Conservation (phyloP, 30 jellyfish, hydroid and myxozoan species). For the Clytia hemisphaerica region DNA sequence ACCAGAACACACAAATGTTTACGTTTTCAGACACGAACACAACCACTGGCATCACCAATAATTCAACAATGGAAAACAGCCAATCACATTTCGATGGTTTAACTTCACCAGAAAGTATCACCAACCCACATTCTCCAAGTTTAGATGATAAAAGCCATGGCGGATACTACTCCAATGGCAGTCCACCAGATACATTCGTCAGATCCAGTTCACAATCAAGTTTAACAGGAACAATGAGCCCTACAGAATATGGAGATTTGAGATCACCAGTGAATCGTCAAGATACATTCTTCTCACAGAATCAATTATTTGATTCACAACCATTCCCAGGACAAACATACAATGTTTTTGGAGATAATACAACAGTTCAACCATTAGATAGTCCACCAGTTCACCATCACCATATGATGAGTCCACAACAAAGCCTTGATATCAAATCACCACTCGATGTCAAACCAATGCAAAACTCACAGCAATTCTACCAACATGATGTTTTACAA, state of each 20-base stretch:
- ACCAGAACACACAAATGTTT: no score
- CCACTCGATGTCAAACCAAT: neutral
- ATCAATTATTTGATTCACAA: slow-evolving; percentile 28
- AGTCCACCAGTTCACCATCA: no score
- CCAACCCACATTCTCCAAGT: slow-evolving; percentile 15
- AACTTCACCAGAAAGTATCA: slow-evolving; percentile 4
- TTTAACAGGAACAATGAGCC: slow-evolving; percentile 15
- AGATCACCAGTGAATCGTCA: slow-evolving; percentile 30
- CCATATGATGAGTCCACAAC: neutral
- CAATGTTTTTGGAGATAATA: neutral
- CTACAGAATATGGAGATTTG: slow-evolving; percentile 25
- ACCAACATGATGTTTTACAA: slow-evolving; percentile 11
- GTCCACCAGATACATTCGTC: slow-evolving; percentile 3
- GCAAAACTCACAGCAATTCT: slow-evolving; percentile 14
- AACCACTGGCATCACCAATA: no score
- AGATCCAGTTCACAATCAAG: slow-evolving; percentile 30
- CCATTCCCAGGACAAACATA: slow-evolving; percentile 31
- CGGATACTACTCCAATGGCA: slow-evolving; percentile 12
- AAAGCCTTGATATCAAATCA: slow-evolving; percentile 21
- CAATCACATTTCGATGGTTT: slow-evolving; percentile 17
- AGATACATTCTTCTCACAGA: slow-evolving; percentile 12
- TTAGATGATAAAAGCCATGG: slow-evolving; percentile 19
- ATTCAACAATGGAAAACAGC: slow-evolving; percentile 14
- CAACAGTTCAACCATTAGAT: neutral
- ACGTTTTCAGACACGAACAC: no score